Evolutionary conservation across 2,797 vertebrate species (phyloP), one percentile per base, ranked within the genome.

Genomic region (Enoplosus armatus): DNA sequence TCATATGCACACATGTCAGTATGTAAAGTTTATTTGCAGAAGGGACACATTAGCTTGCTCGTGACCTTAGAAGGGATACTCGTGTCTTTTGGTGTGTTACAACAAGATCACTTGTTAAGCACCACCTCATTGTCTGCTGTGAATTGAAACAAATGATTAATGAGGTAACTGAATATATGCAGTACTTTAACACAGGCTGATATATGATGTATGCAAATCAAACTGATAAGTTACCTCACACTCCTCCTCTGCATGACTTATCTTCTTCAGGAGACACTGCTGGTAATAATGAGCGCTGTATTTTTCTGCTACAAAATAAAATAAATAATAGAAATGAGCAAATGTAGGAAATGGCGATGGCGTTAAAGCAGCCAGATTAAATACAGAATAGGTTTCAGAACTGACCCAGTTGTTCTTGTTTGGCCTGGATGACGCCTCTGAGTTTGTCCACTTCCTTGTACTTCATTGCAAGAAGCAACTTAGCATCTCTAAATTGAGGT

Each of bases 351-450:
- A 51, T 8, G 11, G 0, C 5, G 16, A 8, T 26, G 9, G 0
- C 37, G 20, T 45, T 18, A 24, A 24, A 2, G n/a, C 16, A 45
- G 14, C 3, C 33, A 6, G 8, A 58, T 16, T 22, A 55, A 53
- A 20, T 16, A 12, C 7, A 72, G 2, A 33, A 6, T 14, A 12
- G 20, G 12, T 33, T 54, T 51, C 6, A 54, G 55, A 66, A 62
- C 88, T 89, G 67, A 92, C 92, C 80, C 2, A 92, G 72, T 31
- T 80, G 75, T 54, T 84, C 85, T 33, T 89, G 85, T 84, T 94
- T 94, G 43, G 59, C 73, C 62, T 70, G 80, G 67, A 89, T 80
- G 29, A 83, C 74, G 64, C 35, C 75, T 22, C 50, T 43, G 1
- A 90, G 59, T 35, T 87, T 79, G 22, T 82, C 75, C 31, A 90